Evolutionary conservation across 37 sponge, comb jelly and placozoan genomes (phyloP), one percentile per base, ranked within the genome.

Genomic region (Chondrilla cf. caribensis): DNA sequence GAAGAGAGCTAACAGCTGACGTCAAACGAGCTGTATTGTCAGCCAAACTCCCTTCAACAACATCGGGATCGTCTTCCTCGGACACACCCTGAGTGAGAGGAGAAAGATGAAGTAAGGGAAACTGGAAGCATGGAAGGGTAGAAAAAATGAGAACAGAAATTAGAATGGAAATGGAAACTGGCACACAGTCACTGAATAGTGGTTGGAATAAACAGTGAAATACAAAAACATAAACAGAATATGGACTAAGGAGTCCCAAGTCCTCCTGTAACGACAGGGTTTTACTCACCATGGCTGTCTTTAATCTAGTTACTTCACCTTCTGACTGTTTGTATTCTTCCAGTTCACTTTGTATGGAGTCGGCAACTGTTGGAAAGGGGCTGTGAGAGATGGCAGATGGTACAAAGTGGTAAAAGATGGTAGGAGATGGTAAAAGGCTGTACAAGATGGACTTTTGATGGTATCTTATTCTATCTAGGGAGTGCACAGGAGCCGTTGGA

Each of bases 361-460:
- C 99, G 26, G 99, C 99, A 31, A 98, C 96, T n/a, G 82, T 89
- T 21, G 99, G 99, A 55, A 98, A 98, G 5, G 99, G 96, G 31
- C 96, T 97, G 42, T 44, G 36, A 8, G 44, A 62, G 64, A 28
- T 55, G 17, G 57, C 57, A 66, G n/a, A n/a, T n/a, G n/a, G n/a
- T n/a, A n/a, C n/a, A n/a, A n/a, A n/a, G n/a, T n/a, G n/a, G n/a
- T n/a, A n/a, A n/a, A n/a, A n/a, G n/a, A n/a, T n/a, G n/a, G n/a
- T n/a, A n/a, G n/a, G n/a, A n/a, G n/a, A n/a, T n/a, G n/a, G n/a
- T n/a, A n/a, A n/a, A n/a, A n/a, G n/a, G n/a, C n/a, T n/a, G n/a
- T n/a, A n/a, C n/a, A n/a, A n/a, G n/a, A n/a, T n/a, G n/a, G n/a
- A n/a, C n/a, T n/a, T n/a, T n/a, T n/a, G n/a, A n/a, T n/a, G n/a